phyloP scores from a whole-genome alignment of 2,113 vertebrate species.

The Grammomys dolichurus region DNA sequence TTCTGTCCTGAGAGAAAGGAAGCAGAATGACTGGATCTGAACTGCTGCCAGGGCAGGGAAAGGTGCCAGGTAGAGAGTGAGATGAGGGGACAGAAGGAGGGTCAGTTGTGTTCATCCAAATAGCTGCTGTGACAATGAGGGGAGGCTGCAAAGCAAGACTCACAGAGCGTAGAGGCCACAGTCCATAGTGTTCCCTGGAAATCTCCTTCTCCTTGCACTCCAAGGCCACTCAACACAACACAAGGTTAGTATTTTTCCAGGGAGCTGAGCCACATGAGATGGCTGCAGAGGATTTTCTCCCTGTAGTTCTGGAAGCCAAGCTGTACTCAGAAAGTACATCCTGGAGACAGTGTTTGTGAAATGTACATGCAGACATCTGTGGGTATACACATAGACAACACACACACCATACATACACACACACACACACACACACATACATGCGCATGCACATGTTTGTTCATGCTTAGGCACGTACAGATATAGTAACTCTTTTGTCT shows the following conservation, averaged over 20 bases:
- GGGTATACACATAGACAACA: neutral
- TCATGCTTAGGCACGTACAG: no score
- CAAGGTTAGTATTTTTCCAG: neutral
- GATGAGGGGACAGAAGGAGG: no score
- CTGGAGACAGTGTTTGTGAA: neutral
- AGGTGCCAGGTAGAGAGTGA: neutral
- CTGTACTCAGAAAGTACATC: neutral
- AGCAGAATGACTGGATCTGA: neutral
- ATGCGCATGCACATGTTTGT: no score
- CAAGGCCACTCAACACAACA: neutral
- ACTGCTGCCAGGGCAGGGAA: neutral
- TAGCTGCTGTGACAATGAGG: no score
- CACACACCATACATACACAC: neutral
- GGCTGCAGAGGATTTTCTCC: neutral
- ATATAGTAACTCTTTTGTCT: neutral
- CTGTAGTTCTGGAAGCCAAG: neutral
- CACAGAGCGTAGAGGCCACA: neutral
- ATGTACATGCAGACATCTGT: no score
- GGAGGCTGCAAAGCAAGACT: neutral
- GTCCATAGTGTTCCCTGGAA: neutral
- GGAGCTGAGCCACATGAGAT: neutral
- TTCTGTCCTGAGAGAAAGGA: neutral
- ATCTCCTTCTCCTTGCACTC: no score
- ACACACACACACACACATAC: no score
- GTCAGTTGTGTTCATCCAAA: neutral